Evolutionary conservation across 2,888 invertebrate genomes (phyloP), one percentile per base, ranked within the genome.

Genomic region (Tromatobia lineatoria): DNA sequence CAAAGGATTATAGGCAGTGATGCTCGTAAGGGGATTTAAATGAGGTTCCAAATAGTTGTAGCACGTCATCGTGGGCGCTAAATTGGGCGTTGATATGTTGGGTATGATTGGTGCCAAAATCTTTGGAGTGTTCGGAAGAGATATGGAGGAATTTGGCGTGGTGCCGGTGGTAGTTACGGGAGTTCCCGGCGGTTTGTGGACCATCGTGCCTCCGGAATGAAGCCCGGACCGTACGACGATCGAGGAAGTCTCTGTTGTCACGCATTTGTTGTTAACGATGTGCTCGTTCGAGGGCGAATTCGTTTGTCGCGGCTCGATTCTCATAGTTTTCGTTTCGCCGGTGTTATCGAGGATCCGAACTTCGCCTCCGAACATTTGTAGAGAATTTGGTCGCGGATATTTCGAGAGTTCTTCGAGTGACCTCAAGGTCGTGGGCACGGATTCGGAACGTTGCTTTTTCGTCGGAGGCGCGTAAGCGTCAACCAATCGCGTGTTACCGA

Each of bases 131-230:
- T 95, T 95, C 61, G 95, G 94, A 88, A 92, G 87, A 78, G 90
- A 90, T 86, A 91, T 92, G 82, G 90, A 90, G 80, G 92, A 86
- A 78, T 82, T 88, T 8, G 91, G 86, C n/a, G 89, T 86, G 66
- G 86, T 81, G 77, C 89, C 86, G 64, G 86, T 80, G 75, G 84
- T n/a, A n/a, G n/a, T 78, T 85, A 71, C 67, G 13, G 87, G 74
- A 69, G 88, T 76, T 71, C 89, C 86, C 77, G 95, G 94, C 85
- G 95, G 95, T 92, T 96, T 95, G 90, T 96, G 95, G 59, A 95
- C 95, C 91, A 96, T 96, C n/a, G 97, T 97, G 18, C 97, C 98
- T 38, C 98, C 98, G 0, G 98, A 97, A 90, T 98, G 96, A 78
- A 98, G 94, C 0, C 97, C 96, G 0, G 97, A 97, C 89, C 97